A percentile compares a stretch with the other conserved stretches of the same genome.
These are phyloP conservation scores for Andinoacara biseriatus DNA, from an alignment of 2,113 vertebrate species.

Conservation along the genomic window DNA sequence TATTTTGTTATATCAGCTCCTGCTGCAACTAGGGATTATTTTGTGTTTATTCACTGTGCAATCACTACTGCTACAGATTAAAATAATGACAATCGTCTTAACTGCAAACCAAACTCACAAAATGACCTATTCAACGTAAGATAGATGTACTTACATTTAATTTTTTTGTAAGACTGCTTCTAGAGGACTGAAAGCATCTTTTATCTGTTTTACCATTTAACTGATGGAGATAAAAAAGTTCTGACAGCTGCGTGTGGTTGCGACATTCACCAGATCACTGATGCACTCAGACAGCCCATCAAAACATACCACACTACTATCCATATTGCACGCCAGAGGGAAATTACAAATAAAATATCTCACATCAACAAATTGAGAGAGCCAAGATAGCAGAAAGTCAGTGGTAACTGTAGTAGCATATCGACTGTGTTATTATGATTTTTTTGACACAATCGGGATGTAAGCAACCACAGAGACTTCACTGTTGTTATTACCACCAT, in stretches of 20 bases:
- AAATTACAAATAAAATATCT: slow-evolving; percentile 63
- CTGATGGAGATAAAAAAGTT: slow-evolving; percentile 37
- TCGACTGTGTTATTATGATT: slow-evolving; percentile 16
- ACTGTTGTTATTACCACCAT: background rate
- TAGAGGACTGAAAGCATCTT: background rate
- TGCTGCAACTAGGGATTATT: background rate
- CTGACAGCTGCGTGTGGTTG: slow-evolving; percentile 41
- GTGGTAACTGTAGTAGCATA: slow-evolving; percentile 21
- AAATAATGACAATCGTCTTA: background rate
- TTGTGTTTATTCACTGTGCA: background rate
- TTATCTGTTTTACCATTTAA: slow-evolving; percentile 23
- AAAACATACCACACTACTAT: slow-evolving; percentile 31
- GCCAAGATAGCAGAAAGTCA: slow-evolving; percentile 49
- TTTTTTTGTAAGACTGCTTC: background rate
- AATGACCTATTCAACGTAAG: background rate
- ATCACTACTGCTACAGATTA: background rate
- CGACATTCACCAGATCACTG: slow-evolving; percentile 46
- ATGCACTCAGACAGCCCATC: slow-evolving; percentile 47
- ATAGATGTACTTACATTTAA: slow-evolving; percentile 8
- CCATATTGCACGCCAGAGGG: slow-evolving; percentile 25
- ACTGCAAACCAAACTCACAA: background rate
- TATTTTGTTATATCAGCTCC: background rate
- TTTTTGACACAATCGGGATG: background rate
- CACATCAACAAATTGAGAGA: slow-evolving; percentile 52
- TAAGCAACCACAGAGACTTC: background rate